These are phyloP conservation scores for Drosophila bipectinata DNA, from an alignment of 1,140 invertebrate species.

Conservation along the genomic window DNA sequence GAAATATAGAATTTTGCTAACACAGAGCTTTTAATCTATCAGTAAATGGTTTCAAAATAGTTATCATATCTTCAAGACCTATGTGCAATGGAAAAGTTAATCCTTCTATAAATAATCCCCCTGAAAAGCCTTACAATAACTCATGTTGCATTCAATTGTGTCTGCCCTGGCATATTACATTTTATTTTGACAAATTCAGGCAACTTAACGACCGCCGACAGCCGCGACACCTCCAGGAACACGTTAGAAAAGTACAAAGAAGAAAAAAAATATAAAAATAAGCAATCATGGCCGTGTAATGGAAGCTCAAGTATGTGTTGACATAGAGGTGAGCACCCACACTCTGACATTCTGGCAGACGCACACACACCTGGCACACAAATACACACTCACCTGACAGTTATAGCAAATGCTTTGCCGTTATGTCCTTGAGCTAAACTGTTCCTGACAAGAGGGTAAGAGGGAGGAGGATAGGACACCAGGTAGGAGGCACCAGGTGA, in stretches of 20 bases:
- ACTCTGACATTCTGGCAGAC: slow-evolving; percentile 17
- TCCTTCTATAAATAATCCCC: slow-evolving; percentile 6
- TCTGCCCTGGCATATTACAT: slow-evolving; percentile 49
- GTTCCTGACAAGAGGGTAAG: slow-evolving; percentile 65
- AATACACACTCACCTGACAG: slow-evolving; percentile 56
- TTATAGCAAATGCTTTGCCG: slow-evolving; percentile 64
- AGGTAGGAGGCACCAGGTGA: slow-evolving; percentile 13
- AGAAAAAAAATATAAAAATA: slow-evolving; percentile 55
- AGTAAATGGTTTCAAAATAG: background rate
- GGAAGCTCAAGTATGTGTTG: slow-evolving; percentile 78
- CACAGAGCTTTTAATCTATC: background rate
- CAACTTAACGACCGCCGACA: slow-evolving; percentile 66
- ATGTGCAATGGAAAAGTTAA: background rate
- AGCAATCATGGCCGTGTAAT: slow-evolving; percentile 79
- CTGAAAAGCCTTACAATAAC: background rate
- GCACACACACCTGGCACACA: slow-evolving; percentile 15
- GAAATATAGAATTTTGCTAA: background rate
- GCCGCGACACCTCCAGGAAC: slow-evolving; percentile 56
- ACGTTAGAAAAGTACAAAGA: slow-evolving; percentile 9
- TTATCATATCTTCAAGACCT: too few relatives aligned
- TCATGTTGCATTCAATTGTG: slow-evolving; percentile 38
- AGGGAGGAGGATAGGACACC: too few relatives aligned
- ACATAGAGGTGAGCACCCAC: slow-evolving; percentile 51
- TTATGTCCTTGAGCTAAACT: slow-evolving; percentile 80
- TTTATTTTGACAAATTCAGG: slow-evolving; percentile 68